These are phyloP conservation scores for Acleris emargana DNA, from an alignment of 2,888 invertebrate species.

Conservation along the genomic window DNA sequence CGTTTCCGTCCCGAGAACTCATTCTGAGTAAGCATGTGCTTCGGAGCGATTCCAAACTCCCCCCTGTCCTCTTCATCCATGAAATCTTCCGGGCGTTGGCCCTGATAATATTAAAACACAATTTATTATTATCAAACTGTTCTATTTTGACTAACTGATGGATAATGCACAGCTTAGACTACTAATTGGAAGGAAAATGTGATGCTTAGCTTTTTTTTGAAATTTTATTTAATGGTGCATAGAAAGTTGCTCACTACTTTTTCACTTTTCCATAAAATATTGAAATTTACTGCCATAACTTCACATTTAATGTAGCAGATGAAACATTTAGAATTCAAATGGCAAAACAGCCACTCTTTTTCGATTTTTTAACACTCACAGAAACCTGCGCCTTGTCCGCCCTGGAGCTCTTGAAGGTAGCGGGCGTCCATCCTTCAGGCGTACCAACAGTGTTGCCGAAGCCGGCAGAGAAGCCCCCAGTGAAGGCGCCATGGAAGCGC, in stretches of 20 bases:
- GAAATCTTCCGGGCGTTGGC: constrained; percentile 94
- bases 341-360: not conserved
- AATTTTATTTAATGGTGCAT: too few relatives aligned
- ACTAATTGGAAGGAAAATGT: too few relatives aligned
- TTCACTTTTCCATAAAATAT: too few relatives aligned
- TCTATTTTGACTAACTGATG: too few relatives aligned
- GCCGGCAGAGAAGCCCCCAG: constrained; percentile 98
- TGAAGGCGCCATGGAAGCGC: constrained; percentile 99
- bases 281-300: too few relatives aligned
- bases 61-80: constrained; percentile 99
- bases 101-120: constrained; percentile 53
- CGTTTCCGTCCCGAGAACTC: constrained; percentile 86
- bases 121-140: too few relatives aligned
- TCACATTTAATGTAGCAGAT: too few relatives aligned
- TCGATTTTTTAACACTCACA: constrained; percentile 55
- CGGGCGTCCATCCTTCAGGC: constrained; percentile 97
- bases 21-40: constrained; percentile 90
- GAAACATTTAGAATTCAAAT: not conserved
- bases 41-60: constrained; percentile 97
- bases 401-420: constrained; percentile 95
- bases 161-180: too few relatives aligned
- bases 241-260: too few relatives aligned
- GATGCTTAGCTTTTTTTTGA: too few relatives aligned
- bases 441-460: constrained; percentile 98
- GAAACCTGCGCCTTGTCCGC: constrained; percentile 79